These are phyloP conservation scores for Grammomys dolichurus DNA, from an alignment of 2,113 vertebrate genomes.

Conservation along the genomic window DNA sequence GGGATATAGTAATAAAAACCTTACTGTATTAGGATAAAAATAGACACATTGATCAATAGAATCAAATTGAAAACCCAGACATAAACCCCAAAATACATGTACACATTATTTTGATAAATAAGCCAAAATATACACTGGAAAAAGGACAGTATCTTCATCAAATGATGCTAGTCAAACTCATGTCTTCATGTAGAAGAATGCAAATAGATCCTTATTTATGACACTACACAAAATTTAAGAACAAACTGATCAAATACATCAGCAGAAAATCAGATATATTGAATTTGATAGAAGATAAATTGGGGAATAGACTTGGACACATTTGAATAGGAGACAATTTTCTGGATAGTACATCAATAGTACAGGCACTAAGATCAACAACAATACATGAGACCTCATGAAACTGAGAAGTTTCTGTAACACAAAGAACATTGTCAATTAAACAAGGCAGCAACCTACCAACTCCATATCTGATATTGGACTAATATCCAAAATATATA, in stretches of 20 bases:
- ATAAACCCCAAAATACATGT: background rate
- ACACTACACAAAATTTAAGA: background rate
- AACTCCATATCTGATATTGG: background rate
- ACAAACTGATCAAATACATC: background rate
- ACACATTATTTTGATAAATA: background rate
- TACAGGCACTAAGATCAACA: background rate
- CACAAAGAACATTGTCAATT: background rate
- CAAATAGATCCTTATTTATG: background rate
- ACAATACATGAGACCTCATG: background rate
- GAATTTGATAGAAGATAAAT: background rate
- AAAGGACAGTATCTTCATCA: background rate
- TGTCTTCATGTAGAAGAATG: background rate
- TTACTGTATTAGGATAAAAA: background rate
- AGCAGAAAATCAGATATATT: background rate
- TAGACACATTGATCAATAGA: background rate
- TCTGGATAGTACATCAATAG: background rate
- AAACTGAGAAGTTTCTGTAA: background rate
- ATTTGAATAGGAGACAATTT: background rate
- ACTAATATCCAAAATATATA: background rate
- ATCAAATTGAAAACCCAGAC: background rate
- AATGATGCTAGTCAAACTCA: background rate
- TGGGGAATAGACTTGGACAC: background rate
- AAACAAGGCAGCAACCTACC: background rate
- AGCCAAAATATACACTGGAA: background rate
- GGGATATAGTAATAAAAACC: background rate